Conservation (phyloP, 2,113 vertebrate species). For the Hypomesus transpacificus region DNA sequence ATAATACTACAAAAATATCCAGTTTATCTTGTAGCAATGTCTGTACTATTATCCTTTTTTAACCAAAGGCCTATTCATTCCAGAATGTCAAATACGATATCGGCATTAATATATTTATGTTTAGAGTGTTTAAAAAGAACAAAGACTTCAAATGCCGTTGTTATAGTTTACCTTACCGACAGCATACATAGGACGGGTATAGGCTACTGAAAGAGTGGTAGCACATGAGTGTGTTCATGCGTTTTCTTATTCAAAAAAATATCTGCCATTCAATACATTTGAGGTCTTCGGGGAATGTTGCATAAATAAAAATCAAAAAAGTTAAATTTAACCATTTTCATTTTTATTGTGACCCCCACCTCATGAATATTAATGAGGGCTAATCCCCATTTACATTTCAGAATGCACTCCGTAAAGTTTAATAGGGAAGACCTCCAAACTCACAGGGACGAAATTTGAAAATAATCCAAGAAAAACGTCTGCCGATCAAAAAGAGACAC, state of each 20-base stretch:
- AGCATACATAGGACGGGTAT: no score
- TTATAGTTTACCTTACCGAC: no score
- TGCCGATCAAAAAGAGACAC: conserved; percentile 42
- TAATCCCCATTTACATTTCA: conserved; percentile 78
- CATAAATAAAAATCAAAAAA: conserved; percentile 32
- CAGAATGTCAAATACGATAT: no score
- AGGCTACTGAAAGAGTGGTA: no score
- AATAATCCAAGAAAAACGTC: conserved; percentile 47
- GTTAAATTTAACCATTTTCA: conserved; percentile 62
- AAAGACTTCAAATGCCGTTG: no score
- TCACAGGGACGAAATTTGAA: conserved; percentile 50
- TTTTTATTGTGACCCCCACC: conserved; percentile 59
- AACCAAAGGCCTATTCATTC: no score
- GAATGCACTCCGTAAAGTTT: conserved; percentile 78
- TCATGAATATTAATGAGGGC: conserved; percentile 78
- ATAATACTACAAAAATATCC: no score
- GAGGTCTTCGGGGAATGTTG: conserved; percentile 8
- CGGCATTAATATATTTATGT: no score
- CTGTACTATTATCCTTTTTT: no score
- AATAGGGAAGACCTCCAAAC: conserved; percentile 65
- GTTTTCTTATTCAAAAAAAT: neutral
- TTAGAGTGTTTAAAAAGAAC: no score
- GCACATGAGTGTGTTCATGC: no score
- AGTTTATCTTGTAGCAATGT: no score
- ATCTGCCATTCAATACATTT: neutral